These are phyloP conservation scores for Cecropterus lyciades DNA, from an alignment of 1,140 invertebrate species.

Conservation along the genomic window DNA sequence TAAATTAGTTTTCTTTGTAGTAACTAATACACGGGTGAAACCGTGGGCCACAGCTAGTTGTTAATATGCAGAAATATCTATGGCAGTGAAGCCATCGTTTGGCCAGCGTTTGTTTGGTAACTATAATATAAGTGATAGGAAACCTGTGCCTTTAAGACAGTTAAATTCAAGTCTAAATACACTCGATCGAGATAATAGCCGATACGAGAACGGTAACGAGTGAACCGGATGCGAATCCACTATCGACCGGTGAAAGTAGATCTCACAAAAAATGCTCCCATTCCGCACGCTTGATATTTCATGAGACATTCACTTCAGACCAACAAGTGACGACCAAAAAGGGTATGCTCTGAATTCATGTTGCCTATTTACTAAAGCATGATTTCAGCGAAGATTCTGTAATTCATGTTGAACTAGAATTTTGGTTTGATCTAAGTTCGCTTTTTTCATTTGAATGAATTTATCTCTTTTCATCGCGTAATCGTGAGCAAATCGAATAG, in stretches of 20 bases:
- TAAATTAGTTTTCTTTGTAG: no score
- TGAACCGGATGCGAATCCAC: conserved; percentile 77
- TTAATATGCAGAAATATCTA: no score
- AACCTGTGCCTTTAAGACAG: not conserved
- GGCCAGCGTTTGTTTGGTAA: no score
- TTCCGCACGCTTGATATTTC: conserved; percentile 78
- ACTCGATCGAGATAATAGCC: conserved; percentile 65
- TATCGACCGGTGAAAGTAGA: conserved; percentile 80
- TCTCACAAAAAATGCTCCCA: conserved; percentile 83
- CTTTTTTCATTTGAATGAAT: no score
- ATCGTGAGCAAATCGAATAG: no score
- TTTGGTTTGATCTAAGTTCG: not conserved
- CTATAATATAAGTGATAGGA: no score
- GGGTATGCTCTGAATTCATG: conserved; percentile 25
- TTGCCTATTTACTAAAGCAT: not conserved
- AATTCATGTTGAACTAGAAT: not conserved
- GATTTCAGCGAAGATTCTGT: not conserved
- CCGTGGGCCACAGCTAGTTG: no score
- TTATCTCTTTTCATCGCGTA: no score
- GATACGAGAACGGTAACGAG: conserved; percentile 68
- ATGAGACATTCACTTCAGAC: conserved; percentile 75
- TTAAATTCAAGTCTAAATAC: conserved; percentile 31
- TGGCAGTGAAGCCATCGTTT: no score
- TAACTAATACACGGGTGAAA: no score
- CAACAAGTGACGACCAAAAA: conserved; percentile 45